These are phyloP conservation scores for Tor tambroides DNA, from an alignment of 2,113 vertebrate genomes.

Conservation along the genomic window DNA sequence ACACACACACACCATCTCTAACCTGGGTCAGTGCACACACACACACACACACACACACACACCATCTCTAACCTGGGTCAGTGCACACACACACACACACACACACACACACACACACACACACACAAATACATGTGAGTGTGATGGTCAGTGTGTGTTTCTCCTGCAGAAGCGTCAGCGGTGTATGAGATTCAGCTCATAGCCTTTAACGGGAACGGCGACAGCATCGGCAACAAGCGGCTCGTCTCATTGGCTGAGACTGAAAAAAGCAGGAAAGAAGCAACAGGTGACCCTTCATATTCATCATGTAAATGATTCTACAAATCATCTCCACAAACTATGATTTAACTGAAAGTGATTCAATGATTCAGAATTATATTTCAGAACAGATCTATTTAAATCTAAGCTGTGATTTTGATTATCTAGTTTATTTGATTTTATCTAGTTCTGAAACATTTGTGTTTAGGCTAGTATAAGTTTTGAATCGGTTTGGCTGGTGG, in stretches of 20 bases:
- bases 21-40: too few species aligned
- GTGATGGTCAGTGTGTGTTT: neutral
- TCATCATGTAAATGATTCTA: neutral
- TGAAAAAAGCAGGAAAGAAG: conserved; percentile 39
- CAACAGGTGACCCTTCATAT: conserved; percentile 57
- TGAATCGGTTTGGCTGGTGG: too few species aligned
- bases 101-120: neutral
- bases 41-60: too few species aligned
- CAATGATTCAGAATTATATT: neutral
- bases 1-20: too few species aligned
- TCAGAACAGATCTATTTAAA: neutral
- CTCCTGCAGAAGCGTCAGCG: conserved; percentile 64
- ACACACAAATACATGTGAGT: neutral
- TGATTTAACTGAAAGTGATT: neutral
- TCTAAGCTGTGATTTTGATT: neutral
- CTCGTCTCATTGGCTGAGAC: conserved; percentile 71
- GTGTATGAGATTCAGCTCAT: conserved; percentile 77
- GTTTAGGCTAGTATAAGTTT: neutral
- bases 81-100: too few species aligned
- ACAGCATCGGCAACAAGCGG: conserved; percentile 66
- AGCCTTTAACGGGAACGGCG: conserved; percentile 74
- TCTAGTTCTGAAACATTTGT: neutral
- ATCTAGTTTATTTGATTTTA: neutral
- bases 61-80: too few species aligned
- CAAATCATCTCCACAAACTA: neutral